These are phyloP conservation scores for Mastacembelus armatus DNA, from an alignment of 2,797 vertebrate genomes.

Conservation along the genomic window DNA sequence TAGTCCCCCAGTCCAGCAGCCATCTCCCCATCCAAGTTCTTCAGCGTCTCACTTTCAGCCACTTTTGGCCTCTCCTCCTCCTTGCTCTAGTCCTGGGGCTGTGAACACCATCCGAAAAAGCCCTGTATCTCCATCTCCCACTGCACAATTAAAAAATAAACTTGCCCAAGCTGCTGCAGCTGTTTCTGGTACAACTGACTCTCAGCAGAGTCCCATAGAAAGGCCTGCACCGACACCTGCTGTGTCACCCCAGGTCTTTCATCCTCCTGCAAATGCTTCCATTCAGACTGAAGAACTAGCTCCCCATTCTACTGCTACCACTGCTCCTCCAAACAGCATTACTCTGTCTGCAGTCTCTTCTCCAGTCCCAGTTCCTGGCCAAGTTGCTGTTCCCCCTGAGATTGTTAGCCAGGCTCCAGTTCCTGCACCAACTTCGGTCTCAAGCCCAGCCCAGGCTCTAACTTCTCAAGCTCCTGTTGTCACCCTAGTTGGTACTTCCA, in stretches of 20 bases:
- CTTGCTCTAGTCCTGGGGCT: constrained; percentile 87
- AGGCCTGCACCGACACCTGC: constrained; percentile 67
- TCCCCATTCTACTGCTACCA: constrained; percentile 48
- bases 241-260: constrained; percentile 56
- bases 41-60: constrained; percentile 78
- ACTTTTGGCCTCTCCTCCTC: constrained; percentile 84
- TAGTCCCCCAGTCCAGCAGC: constrained; percentile 70
- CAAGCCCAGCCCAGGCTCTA: constrained; percentile 51
- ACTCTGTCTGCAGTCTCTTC: constrained; percentile 62
- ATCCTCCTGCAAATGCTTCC: constrained; percentile 56
- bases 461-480: constrained; percentile 61
- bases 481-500: constrained; percentile 54
- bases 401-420: constrained; percentile 51
- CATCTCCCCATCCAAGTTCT: constrained; percentile 61
- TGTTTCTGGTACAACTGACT: constrained; percentile 83
- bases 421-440: constrained; percentile 50
- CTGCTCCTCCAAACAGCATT: constrained; percentile 48
- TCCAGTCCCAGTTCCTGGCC: constrained; percentile 50
- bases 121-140: constrained; percentile 82
- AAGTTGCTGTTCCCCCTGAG: constrained; percentile 54
- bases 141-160: constrained; percentile 87
- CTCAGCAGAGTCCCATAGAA: constrained; percentile 83
- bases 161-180: constrained; percentile 83
- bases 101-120: constrained; percentile 85
- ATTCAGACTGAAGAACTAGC: constrained; percentile 62